These are phyloP conservation scores for Astatoreochromis straeleni DNA, from an alignment of 2,113 vertebrate genomes.

Conservation along the genomic window DNA sequence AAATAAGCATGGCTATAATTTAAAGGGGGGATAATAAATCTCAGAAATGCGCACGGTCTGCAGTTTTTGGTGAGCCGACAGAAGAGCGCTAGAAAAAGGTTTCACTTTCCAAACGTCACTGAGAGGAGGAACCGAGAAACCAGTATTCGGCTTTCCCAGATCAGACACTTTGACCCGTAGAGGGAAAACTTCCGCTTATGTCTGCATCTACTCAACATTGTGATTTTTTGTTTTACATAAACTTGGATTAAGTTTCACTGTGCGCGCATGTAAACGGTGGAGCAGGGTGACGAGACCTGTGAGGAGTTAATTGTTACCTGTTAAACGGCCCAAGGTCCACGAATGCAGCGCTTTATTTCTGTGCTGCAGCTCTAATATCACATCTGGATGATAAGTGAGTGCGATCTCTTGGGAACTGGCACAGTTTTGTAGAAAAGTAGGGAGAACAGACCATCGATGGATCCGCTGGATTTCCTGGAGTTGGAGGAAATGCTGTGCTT, in stretches of 20 bases:
- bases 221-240: neutral
- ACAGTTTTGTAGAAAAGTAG: rapidly evolving
- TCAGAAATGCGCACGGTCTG: neutral
- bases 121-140: neutral
- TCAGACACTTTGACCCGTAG: neutral
- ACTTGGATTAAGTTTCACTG: neutral
- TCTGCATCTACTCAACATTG: neutral
- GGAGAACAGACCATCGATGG: neutral
- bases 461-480: slow-evolving; percentile 42
- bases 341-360: neutral
- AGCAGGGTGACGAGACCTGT: neutral
- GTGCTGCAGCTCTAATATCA: neutral
- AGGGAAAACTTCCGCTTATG: neutral
- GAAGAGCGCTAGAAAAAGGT: neutral
- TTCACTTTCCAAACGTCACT: slow-evolving; percentile 56
- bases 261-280: neutral
- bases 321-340: neutral
- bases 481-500: slow-evolving; percentile 15
- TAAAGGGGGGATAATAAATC: neutral
- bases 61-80: neutral
- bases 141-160: neutral
- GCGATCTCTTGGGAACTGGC: neutral
- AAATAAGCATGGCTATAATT: neutral
- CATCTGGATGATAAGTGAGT: neutral
- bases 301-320: neutral